Base-by-base conservation (phyloP, 2,113 vertebrate species). In the Pluvianellus socialis region DNA sequence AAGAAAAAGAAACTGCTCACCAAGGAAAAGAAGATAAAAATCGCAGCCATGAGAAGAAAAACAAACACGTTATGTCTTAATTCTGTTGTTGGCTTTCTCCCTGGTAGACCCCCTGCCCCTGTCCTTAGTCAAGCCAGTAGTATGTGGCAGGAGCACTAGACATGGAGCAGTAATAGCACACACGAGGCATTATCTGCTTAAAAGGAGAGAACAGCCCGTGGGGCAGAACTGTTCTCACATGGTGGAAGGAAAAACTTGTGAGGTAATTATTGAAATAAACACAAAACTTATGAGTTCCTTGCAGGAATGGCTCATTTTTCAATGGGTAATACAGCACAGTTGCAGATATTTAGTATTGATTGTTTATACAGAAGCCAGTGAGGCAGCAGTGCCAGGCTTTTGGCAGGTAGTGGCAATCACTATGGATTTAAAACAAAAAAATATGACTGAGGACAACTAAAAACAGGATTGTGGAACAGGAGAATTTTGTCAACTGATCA, bases 261-360 rank as follows among this genome's bases (percentile, higher is more conserved):
- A 88, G 45, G 58, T 52, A 86, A 26, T 66, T 93, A 75, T 32
- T 74, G 73, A 91, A 91, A 95, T 76, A 89, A 96, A 85, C 42
- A 81, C 28, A 66, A 82, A 76, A 68, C 32, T 75, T 44, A 6
- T 49, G 33, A 89, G 26, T 58, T 73, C 53, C 45, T 79, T 65
- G 17, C 11, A 73, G 35, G 44, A 90, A 45, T 32, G 72, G 14
- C 15, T 81, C 32, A 30, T 56, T 91, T 93, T 92, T 92, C 65
- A 70, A 35, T 27, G 61, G 12, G 17, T 53, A 53, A 53, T 45
- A 42, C 42, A 85, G 44, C 40, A 52, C 24, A 38, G 38, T 28
- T 3, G 6, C 33, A 87, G 66, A 45, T 75, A 77, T 17, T 86
- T 61, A 21, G 5, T 65, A 72, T n/a, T 0, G 7, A 38, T 53